These are phyloP conservation scores for Zenarchopterus dispar DNA, from an alignment of 2,797 vertebrate species.

Conservation along the genomic window DNA sequence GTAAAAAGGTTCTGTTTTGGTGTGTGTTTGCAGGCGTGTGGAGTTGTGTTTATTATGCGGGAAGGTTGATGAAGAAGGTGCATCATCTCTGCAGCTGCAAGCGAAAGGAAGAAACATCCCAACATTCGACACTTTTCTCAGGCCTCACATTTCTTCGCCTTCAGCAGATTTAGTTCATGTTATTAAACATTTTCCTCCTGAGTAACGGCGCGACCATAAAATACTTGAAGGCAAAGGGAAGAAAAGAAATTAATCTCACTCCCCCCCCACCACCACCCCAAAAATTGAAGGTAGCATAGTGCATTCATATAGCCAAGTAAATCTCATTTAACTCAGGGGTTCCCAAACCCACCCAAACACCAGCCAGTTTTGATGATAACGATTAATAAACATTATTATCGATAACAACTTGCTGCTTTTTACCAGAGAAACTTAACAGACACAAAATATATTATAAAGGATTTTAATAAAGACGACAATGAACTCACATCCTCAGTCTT, in stretches of 20 bases:
- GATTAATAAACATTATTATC: too few species aligned
- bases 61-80: conserved; percentile 6
- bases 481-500: background rate
- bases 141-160: background rate
- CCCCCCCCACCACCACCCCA: too few species aligned
- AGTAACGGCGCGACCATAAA: conserved; percentile 14
- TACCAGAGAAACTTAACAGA: too few species aligned
- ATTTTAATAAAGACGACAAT: too few species aligned
- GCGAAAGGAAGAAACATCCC: conserved; percentile 2
- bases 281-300: background rate
- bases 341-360: too few species aligned
- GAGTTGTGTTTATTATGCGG: background rate
- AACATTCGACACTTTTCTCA: conserved; percentile 15
- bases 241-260: conserved; percentile 8
- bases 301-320: background rate
- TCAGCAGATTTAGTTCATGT: conserved; percentile 14
- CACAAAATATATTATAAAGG: too few species aligned
- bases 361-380: too few species aligned
- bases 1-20: conserved; percentile 4
- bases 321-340: too few species aligned
- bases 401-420: too few species aligned
- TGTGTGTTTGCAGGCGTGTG: conserved; percentile 13
- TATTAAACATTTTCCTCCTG: background rate
- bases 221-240: conserved; percentile 5
- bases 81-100: conserved; percentile 23